phyloP scores from a whole-genome alignment of 1,140 invertebrate genomes.

The Hypothenemus hampei region DNA sequence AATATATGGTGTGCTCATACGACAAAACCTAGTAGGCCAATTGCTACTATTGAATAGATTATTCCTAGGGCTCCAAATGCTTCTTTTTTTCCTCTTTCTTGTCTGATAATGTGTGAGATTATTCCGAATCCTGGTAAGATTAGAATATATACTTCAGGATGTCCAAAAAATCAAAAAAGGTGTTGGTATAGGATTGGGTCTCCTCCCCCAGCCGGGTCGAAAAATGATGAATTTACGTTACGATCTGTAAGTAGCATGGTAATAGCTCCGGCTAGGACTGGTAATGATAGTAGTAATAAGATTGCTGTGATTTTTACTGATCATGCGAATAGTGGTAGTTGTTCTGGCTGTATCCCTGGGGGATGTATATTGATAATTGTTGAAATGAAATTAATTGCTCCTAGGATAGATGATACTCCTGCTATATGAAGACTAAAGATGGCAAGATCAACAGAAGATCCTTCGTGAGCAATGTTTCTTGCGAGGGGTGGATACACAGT shows the following conservation, averaged over 20 bases:
- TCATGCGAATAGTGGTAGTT: slow-evolving; percentile 59
- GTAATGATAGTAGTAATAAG: slow-evolving; percentile 63
- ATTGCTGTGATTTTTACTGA: slow-evolving; percentile 63
- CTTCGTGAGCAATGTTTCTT: slow-evolving; percentile 50
- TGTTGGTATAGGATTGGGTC: slow-evolving; percentile 71
- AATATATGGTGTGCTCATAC: slow-evolving; percentile 70
- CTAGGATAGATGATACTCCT: slow-evolving; percentile 62
- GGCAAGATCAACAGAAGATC: slow-evolving; percentile 58
- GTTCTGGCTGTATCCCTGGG: slow-evolving; percentile 46
- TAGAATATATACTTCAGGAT: slow-evolving; percentile 74
- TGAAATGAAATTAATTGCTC: slow-evolving; percentile 61
- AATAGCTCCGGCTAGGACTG: slow-evolving; percentile 67
- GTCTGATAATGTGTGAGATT: slow-evolving; percentile 59
- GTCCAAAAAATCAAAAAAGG: slow-evolving; percentile 76
- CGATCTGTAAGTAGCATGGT: slow-evolving; percentile 67
- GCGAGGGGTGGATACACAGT: slow-evolving; percentile 65
- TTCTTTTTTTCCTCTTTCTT: slow-evolving; percentile 56
- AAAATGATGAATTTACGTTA: slow-evolving; percentile 67
- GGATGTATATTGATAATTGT: slow-evolving; percentile 44
- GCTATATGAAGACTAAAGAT: slow-evolving; percentile 65
- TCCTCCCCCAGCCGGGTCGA: slow-evolving; percentile 61
- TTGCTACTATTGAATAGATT: slow-evolving; percentile 59
- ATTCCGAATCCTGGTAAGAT: slow-evolving; percentile 61
- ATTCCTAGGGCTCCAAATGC: slow-evolving; percentile 56
- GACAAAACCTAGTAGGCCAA: slow-evolving; percentile 63